Evolutionary conservation across 2,797 vertebrate species (phyloP).

Genomic region (Mus caroli): DNA sequence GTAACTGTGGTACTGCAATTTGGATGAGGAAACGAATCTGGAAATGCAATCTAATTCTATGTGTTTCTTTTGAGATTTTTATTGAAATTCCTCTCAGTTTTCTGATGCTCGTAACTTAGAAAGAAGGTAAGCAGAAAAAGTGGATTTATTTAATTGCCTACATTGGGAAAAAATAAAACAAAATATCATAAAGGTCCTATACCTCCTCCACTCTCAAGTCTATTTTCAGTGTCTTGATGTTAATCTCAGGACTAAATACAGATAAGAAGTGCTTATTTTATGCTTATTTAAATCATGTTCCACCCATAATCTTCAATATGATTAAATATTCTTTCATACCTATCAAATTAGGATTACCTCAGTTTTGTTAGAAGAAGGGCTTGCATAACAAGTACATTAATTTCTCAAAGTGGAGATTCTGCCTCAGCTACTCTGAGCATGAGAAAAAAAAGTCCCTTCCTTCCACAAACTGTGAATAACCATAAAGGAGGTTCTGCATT

Average conservation of each 20-base stretch:
- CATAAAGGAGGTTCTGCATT: not conserved
- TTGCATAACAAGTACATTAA: not conserved
- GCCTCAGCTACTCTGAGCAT: not conserved
- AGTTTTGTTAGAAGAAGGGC: not conserved
- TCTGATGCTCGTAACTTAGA: not conserved
- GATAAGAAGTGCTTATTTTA: not conserved
- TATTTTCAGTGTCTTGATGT: no score
- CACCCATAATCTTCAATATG: not conserved
- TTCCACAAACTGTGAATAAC: not conserved
- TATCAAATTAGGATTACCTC: not conserved
- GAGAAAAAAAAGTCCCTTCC: not conserved
- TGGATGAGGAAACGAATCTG: not conserved
- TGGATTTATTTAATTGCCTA: no score
- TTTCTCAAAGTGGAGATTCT: constrained; percentile 1
- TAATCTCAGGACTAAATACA: no score
- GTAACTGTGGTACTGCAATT: not conserved
- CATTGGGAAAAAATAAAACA: no score
- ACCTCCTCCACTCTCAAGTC: no score
- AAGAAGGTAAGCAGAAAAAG: not conserved
- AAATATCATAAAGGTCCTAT: no score
- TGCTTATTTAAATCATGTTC: not conserved
- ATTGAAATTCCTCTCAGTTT: not conserved
- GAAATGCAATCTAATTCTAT: not conserved
- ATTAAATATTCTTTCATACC: not conserved
- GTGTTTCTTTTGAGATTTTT: not conserved